A percentile compares a stretch with the other conserved stretches of the same genome.
Conservation (phyloP, 2,797 vertebrate species). For the Pseudocheirus occidentalis region DNA sequence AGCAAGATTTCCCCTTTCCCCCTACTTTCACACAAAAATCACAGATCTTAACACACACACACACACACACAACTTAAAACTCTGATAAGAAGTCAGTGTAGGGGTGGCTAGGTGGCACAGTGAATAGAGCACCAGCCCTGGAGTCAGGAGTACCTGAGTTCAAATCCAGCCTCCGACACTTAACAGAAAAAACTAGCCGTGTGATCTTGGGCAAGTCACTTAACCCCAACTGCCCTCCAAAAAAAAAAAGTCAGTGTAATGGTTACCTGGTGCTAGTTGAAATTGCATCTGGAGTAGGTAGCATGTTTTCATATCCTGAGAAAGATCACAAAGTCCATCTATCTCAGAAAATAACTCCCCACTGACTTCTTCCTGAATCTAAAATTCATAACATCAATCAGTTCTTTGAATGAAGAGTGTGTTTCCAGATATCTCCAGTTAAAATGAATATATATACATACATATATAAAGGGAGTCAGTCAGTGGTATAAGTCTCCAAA, state of each 20-base stretch:
- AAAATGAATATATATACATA: not conserved
- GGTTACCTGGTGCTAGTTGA: not conserved
- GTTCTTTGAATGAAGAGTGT: not conserved
- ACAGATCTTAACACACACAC: not conserved
- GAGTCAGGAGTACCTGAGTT: no score
- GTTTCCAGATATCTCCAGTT: not conserved
- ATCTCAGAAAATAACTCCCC: not conserved
- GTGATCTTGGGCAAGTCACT: no score
- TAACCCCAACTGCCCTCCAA: no score
- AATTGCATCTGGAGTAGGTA: not conserved
- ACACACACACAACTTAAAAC: not conserved
- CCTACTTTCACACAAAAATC: not conserved
- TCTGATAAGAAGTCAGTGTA: not conserved
- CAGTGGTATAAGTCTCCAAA: not conserved
- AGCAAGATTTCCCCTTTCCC: not conserved
- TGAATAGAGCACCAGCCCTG: no score
- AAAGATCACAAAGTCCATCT: not conserved
- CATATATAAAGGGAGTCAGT: no score
- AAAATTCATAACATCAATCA: not conserved
- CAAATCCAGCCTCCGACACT: no score
- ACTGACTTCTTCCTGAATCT: not conserved
- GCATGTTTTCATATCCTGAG: not conserved
- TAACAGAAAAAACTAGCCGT: no score
- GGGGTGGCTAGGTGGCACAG: no score
- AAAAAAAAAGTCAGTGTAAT: not conserved